Base-by-base conservation (phyloP, 2,888 invertebrate species). In the Caenorhabditis imperialis region DNA sequence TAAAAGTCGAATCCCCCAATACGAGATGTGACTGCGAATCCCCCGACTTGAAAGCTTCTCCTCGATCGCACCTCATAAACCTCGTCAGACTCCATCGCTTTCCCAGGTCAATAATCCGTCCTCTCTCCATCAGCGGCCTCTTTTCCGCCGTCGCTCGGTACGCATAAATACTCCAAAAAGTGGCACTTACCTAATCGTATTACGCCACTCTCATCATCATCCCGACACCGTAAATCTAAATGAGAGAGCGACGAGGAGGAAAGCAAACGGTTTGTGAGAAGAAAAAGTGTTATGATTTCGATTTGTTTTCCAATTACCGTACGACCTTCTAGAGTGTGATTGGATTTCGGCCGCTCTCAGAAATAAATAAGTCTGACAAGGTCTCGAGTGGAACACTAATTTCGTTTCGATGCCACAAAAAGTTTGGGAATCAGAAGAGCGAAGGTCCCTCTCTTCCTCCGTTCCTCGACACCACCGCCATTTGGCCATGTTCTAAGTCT, bases 241-340 rank as follows among this genome's bases (percentile, higher is more conserved):
- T 10, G 25, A 22, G 40, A 16, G 27, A 27, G 25, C 18, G 30
- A 10, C 14, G n/a, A 48, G 18, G 44, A 54, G 51, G 25, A 35
- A 5, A 38, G 3, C 16, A 38, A n/a, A n/a, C n/a, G n/a, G n/a
- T n/a, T n/a, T n/a, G n/a, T n/a, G n/a, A 18, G 30, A 25, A 22
- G 25, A 33, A 44, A 20, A 23, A 51, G 50, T 57, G 58, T 58
- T 50, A 58, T 58, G 58, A 70, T 53, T 60, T 60, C 69, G 60
- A 70, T 60, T 69, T 60, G 67, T 69, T 60, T 70, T 70, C 60
- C 69, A 70, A 70, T 70, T 70, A 70, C 60, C 40, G 69, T 47
- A 53, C 27, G 69, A 54, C 69, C 69, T 70, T 70, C 69, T 53
- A 22, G 58, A 58, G 18, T 18, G 20, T 54, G 63, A 63, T 63